A percentile compares a stretch with the other conserved stretches of the same genome.
Conservation (phyloP, 1,140 invertebrate species). For the Euura lappo region DNA sequence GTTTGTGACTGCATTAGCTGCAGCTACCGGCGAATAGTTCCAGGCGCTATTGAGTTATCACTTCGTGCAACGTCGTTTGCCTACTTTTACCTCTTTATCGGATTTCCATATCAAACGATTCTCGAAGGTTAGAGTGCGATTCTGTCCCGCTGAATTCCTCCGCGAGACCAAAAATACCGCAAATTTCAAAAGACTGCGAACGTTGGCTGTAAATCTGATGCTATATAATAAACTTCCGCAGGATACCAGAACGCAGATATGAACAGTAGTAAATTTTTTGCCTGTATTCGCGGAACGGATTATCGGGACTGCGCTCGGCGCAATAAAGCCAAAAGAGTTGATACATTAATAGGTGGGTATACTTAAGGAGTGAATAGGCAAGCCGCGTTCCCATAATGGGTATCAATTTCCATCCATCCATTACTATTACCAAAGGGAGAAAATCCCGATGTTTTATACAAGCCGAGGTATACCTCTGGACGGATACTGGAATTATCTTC, state of each 20-base stretch:
- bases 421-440: conserved; percentile 47
- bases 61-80: neutral
- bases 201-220: too few species aligned
- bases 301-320: conserved; percentile 7
- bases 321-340: conserved; percentile 45
- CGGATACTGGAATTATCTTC: too few species aligned
- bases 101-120: neutral
- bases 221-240: neutral
- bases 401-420: conserved; percentile 36
- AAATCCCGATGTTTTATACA: conserved; percentile 21
- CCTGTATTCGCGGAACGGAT: neutral
- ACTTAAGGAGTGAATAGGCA: neutral
- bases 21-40: neutral
- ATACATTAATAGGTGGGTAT: conserved; percentile 3
- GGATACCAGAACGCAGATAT: neutral
- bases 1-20: neutral
- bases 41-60: neutral
- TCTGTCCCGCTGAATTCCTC: too few species aligned
- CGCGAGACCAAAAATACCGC: neutral
- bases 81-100: neutral
- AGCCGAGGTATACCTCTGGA: too few species aligned
- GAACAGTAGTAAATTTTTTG: neutral
- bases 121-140: too few species aligned
- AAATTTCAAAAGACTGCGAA: neutral
- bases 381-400: conserved; percentile 31